Evolutionary conservation across 2,797 vertebrate species (phyloP).

Genomic region (Pempheris klunzingeri): DNA sequence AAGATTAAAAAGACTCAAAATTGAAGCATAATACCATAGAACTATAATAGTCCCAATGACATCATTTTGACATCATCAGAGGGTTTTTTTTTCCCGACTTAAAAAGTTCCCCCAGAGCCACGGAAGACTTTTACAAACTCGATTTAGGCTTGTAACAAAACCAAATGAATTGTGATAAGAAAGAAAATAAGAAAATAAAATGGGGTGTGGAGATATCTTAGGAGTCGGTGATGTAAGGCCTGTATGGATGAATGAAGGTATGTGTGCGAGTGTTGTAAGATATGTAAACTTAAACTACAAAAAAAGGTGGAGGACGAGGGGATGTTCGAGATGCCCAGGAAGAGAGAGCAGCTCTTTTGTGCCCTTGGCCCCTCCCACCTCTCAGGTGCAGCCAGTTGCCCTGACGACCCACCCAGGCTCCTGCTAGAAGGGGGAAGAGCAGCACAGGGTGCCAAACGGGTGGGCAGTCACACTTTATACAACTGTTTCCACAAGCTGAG

Average conservation of each 20-base stretch:
- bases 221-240: too few relatives aligned
- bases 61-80: neutral
- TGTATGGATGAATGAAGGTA: too few relatives aligned
- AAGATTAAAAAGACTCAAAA: neutral
- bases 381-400: constrained; percentile 17
- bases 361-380: neutral
- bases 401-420: neutral
- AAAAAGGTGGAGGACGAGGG: neutral
- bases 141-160: too few relatives aligned
- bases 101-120: neutral
- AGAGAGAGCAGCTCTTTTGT: neutral
- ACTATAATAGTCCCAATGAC: neutral
- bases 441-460: too few relatives aligned
- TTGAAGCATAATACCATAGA: neutral
- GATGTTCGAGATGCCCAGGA: neutral
- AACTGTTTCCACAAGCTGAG: neutral
- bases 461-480: too few relatives aligned
- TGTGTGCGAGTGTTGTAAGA: too few relatives aligned
- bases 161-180: too few relatives aligned
- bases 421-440: constrained; percentile 14
- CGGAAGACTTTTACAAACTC: too few relatives aligned
- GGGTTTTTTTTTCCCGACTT: neutral
- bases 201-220: too few relatives aligned
- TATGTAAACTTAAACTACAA: neutral
- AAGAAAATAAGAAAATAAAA: too few relatives aligned